These are phyloP conservation scores for Pseudococcus jackbeardsleyi DNA, from an alignment of 2,888 invertebrate genomes.

Conservation along the genomic window DNA sequence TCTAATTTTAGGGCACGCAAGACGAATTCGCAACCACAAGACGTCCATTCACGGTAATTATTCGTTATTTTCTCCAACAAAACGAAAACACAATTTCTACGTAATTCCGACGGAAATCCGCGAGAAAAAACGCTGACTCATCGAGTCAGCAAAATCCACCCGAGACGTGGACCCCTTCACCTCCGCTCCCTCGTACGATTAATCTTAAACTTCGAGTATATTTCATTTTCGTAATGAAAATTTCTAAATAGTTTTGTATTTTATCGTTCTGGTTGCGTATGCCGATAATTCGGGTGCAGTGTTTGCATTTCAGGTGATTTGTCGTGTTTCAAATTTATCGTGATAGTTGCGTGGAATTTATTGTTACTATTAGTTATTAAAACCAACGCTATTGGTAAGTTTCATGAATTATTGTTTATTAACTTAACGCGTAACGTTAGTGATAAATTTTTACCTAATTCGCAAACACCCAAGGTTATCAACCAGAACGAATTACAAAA, in stretches of 20 bases:
- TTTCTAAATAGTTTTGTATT: conserved; percentile 14
- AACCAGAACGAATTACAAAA: conserved; percentile 45
- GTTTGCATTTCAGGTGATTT: conserved; percentile 45
- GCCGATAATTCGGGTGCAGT: conserved; percentile 35
- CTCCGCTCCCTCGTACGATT: no score
- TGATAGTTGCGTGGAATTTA: conserved; percentile 30
- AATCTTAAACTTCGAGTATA: not conserved
- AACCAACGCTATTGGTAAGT: conserved; percentile 38
- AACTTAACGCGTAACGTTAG: conserved; percentile 3
- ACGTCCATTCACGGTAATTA: not conserved
- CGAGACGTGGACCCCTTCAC: no score
- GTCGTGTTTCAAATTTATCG: conserved; percentile 39
- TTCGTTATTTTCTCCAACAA: not conserved
- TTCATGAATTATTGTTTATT: conserved; percentile 41
- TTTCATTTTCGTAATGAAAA: not conserved
- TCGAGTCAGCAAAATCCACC: no score
- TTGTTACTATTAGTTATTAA: conserved; percentile 31
- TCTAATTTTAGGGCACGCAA: not conserved
- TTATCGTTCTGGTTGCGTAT: conserved; percentile 27
- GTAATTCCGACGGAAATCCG: no score
- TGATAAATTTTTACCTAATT: conserved; percentile 16
- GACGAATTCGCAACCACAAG: not conserved
- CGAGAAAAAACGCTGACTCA: no score
- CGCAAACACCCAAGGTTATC: conserved; percentile 16
- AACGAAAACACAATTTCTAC: no score